phyloP scores from a whole-genome alignment of 2,888 invertebrate species.

The Amphimallon solstitiale region DNA sequence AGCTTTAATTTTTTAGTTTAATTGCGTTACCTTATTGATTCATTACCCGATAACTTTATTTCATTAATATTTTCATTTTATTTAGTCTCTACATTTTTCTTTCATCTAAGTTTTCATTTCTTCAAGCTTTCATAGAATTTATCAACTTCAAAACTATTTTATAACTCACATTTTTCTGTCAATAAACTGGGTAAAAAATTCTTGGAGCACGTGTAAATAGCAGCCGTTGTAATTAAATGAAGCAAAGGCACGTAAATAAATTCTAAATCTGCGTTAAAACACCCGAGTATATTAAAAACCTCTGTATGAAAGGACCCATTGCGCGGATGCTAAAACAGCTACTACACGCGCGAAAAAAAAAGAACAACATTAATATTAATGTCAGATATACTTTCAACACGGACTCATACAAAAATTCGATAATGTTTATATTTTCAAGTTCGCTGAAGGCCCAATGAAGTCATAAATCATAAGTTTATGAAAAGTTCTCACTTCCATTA shows the following conservation, averaged over 20 bases:
- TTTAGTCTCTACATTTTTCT: too few relatives aligned
- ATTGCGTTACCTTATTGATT: too few relatives aligned
- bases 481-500: conserved; percentile 38
- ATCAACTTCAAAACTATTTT: too few relatives aligned
- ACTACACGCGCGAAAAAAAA: conserved; percentile 6
- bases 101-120: too few relatives aligned
- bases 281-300: neutral
- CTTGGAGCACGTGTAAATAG: neutral
- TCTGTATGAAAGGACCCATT: conserved; percentile 9
- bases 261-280: conserved; percentile 17
- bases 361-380: conserved; percentile 48
- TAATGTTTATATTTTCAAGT: conserved; percentile 57
- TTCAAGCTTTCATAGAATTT: too few relatives aligned
- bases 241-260: conserved; percentile 12
- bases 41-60: too few relatives aligned
- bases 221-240: neutral
- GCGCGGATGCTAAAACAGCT: conserved; percentile 18
- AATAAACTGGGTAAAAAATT: conserved; percentile 4
- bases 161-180: neutral
- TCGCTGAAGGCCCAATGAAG: conserved; percentile 37
- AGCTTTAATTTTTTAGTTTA: too few relatives aligned
- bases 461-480: conserved; percentile 41
- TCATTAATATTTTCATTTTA: too few relatives aligned
- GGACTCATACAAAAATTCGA: conserved; percentile 49
- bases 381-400: conserved; percentile 46